These are phyloP conservation scores for Sussaba pulchella DNA, from an alignment of 2,888 invertebrate genomes.

Conservation along the genomic window DNA sequence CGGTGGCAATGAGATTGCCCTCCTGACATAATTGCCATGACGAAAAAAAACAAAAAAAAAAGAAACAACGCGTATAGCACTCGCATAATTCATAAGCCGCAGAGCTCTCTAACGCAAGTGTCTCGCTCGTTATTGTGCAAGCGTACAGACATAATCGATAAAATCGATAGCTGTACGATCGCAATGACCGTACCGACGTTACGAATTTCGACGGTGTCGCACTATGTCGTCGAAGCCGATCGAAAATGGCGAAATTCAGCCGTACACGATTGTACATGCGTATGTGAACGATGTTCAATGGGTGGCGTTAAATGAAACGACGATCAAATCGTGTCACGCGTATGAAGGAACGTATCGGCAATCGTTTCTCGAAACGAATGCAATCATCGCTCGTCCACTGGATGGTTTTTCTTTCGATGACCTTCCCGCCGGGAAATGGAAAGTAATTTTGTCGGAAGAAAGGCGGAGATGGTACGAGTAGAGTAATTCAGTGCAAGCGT, in stretches of 20 bases:
- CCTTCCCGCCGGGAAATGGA: not conserved
- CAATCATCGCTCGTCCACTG: not conserved
- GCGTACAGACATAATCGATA: conserved; percentile 25
- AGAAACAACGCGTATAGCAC: conserved; percentile 27
- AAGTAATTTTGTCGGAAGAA: not conserved
- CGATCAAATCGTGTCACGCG: not conserved
- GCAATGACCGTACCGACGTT: conserved; percentile 17
- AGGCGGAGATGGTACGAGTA: too few species aligned
- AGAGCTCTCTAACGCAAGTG: conserved; percentile 28
- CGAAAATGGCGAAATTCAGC: conserved; percentile 19
- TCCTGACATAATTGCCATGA: conserved; percentile 57
- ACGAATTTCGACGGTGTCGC: conserved; percentile 41
- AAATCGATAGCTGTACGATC: conserved; percentile 3
- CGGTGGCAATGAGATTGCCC: not conserved
- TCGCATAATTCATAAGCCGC: conserved; percentile 59
- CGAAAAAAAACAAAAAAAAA: too few species aligned
- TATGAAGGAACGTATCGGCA: not conserved
- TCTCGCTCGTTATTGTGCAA: conserved; percentile 14
- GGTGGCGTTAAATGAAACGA: not conserved
- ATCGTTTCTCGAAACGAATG: not conserved
- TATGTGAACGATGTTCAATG: conserved; percentile 23
- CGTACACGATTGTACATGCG: conserved; percentile 17
- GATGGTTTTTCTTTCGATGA: not conserved
- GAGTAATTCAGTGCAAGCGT: too few species aligned
- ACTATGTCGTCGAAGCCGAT: conserved; percentile 9